phyloP scores from a whole-genome alignment of 1,140 invertebrate genomes.

The Lepidotrigona ventralis region DNA sequence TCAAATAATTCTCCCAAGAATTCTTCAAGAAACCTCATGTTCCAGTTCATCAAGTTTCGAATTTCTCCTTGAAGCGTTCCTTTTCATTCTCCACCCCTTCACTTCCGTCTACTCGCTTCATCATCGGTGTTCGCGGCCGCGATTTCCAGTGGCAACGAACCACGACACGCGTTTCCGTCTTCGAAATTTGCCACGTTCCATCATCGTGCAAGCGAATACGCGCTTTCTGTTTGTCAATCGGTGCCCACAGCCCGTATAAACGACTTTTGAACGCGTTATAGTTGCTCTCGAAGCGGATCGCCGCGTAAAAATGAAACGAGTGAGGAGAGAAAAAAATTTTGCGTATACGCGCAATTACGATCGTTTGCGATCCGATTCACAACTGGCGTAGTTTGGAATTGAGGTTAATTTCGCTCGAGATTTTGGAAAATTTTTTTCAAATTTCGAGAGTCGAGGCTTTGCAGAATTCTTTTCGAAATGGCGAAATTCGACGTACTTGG shows the following conservation, averaged over 20 bases:
- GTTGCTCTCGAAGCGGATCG: slow-evolving; percentile 41
- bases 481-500: too few species aligned
- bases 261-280: slow-evolving; percentile 51
- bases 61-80: background rate
- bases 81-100: background rate
- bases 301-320: slow-evolving; percentile 57
- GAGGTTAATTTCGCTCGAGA: too few species aligned
- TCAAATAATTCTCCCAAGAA: background rate
- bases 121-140: background rate
- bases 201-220: slow-evolving; percentile 6
- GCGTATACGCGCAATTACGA: too few species aligned
- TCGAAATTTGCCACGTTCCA: background rate
- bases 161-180: background rate
- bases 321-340: background rate
- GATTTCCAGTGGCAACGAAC: slow-evolving; percentile 4
- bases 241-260: slow-evolving; percentile 55
- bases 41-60: background rate
- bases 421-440: too few species aligned
- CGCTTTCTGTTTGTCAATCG: slow-evolving; percentile 58
- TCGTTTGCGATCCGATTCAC: too few species aligned
- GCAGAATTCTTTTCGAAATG: too few species aligned
- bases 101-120: too few species aligned
- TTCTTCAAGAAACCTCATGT: background rate
- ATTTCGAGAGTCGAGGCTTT: too few species aligned
- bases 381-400: too few species aligned